Evolutionary conservation across 2,888 invertebrate genomes (phyloP).

Genomic region (Calameuta filiformis): DNA sequence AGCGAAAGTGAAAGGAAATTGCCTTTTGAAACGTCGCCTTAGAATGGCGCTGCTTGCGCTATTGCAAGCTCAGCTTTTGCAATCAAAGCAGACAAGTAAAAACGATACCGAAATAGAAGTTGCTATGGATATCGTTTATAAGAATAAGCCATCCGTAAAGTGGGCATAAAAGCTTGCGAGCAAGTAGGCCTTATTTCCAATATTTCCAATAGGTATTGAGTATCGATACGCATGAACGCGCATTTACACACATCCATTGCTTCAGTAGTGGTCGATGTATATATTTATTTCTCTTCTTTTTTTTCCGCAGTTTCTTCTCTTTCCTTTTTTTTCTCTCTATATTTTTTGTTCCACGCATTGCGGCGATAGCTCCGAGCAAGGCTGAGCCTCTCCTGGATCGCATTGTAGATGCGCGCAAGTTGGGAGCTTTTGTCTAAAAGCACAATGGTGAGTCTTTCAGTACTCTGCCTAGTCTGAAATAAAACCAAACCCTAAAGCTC

Average conservation of each 20-base stretch:
- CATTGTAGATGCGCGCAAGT: constrained; percentile 29
- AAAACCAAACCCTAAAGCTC: not conserved
- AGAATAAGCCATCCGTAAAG: not conserved
- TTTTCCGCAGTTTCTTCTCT: not conserved
- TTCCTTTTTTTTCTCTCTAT: not conserved
- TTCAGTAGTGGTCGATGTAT: not conserved
- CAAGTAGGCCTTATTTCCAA: constrained; percentile 56
- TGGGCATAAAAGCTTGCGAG: constrained; percentile 4
- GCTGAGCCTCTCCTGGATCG: constrained; percentile 6
- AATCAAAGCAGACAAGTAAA: not conserved
- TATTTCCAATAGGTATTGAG: constrained; percentile 39
- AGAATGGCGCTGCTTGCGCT: not conserved
- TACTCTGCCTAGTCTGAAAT: not conserved
- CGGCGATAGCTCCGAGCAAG: not conserved
- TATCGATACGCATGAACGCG: constrained; percentile 3
- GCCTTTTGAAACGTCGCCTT: not conserved
- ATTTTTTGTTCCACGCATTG: not conserved
- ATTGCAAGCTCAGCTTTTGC: not conserved
- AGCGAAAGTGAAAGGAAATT: not conserved
- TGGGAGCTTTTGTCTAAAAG: constrained; percentile 42
- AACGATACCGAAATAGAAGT: not conserved
- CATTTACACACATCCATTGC: not conserved
- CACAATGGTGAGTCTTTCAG: constrained; percentile 30
- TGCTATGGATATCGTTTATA: not conserved
- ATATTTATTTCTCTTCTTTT: not conserved